A percentile compares a stretch with the other conserved stretches of the same genome.
phyloP scores from a whole-genome alignment of 2,888 invertebrate species.

The Arctia plantaginis region DNA sequence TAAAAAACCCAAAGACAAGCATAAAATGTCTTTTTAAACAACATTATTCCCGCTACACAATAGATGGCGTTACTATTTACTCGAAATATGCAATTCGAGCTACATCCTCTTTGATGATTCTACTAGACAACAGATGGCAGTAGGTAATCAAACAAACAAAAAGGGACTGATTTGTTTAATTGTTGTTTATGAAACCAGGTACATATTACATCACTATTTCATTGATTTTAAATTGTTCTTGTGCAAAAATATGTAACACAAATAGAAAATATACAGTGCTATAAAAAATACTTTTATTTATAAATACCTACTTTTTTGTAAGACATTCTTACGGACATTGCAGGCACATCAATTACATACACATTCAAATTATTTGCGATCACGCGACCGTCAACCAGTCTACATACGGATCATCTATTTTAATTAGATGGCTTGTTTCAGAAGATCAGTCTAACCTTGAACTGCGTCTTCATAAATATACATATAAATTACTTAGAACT shows the following conservation, averaged over 20 bases:
- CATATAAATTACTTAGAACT: neutral
- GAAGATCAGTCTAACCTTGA: slow-evolving; percentile 35
- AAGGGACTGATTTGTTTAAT: neutral
- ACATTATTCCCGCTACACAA: slow-evolving; percentile 21
- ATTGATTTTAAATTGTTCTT: neutral
- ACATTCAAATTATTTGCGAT: neutral
- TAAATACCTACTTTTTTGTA: neutral
- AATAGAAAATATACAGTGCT: neutral
- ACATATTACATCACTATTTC: too few species aligned
- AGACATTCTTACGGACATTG: neutral
- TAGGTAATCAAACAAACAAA: neutral
- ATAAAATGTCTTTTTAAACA: neutral
- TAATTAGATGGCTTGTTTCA: slow-evolving; percentile 37
- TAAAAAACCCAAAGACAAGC: neutral
- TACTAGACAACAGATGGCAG: slow-evolving; percentile 44
- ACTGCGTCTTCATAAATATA: slow-evolving; percentile 24
- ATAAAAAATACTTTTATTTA: neutral
- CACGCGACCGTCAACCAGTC: neutral
- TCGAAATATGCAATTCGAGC: neutral
- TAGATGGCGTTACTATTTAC: slow-evolving; percentile 32
- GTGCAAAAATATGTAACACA: neutral
- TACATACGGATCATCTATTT: slow-evolving; percentile 1
- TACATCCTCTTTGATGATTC: slow-evolving; percentile 11
- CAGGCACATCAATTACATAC: neutral
- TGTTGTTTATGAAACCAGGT: neutral